Evolutionary conservation across 2,797 vertebrate genomes (phyloP).

Genomic region (Falco cherrug): DNA sequence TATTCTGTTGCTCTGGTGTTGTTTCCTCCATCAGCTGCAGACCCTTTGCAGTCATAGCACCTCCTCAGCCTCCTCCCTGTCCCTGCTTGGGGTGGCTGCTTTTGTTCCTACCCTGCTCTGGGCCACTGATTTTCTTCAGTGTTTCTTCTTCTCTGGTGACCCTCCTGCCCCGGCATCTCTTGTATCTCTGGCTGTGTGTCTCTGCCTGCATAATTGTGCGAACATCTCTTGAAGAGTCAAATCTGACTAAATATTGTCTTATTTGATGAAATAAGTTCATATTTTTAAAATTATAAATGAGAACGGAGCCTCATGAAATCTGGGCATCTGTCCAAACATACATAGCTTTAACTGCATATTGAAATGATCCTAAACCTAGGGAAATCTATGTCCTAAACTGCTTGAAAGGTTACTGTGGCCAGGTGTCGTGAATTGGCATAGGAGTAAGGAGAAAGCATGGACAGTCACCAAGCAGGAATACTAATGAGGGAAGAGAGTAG

Average conservation of each 20-base stretch:
- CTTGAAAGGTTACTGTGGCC: constrained; percentile 53
- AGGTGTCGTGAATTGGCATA: constrained; percentile 48
- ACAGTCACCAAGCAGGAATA: constrained; percentile 2
- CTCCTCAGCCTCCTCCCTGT: background rate
- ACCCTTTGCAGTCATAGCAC: background rate
- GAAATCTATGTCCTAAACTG: background rate
- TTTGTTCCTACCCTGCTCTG: background rate
- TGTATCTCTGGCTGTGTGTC: background rate
- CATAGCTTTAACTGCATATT: background rate
- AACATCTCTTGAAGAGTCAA: background rate
- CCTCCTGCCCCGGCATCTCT: background rate
- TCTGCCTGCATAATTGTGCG: background rate
- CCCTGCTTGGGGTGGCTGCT: background rate
- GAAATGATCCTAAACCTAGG: constrained; percentile 20
- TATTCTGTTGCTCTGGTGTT: background rate
- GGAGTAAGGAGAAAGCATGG: background rate
- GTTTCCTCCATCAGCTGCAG: background rate
- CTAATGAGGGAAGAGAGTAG: constrained; percentile 23
- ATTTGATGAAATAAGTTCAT: background rate
- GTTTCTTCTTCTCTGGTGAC: background rate
- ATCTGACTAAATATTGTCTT: background rate
- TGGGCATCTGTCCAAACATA: background rate
- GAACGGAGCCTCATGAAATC: background rate
- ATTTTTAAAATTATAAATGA: constrained; percentile 21
- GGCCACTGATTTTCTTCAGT: background rate